Conservation (phyloP, 2,888 invertebrate species). For the Scaptomyza cyrtandrae region DNA sequence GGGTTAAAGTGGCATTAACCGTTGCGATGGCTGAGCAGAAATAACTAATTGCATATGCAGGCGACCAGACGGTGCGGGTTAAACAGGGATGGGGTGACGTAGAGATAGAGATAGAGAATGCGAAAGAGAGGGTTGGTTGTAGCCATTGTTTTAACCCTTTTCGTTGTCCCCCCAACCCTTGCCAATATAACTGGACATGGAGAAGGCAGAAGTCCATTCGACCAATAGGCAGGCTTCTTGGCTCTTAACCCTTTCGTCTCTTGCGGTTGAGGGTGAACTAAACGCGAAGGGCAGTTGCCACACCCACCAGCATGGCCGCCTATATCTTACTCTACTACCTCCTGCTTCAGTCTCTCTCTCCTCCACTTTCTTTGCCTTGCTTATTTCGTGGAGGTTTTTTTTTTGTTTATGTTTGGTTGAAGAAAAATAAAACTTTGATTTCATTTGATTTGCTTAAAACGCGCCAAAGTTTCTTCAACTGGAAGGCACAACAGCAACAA, state of each 20-base stretch:
- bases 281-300: conserved; percentile 20
- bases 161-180: conserved; percentile 39
- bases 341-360: not conserved
- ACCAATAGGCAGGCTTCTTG: conserved; percentile 40
- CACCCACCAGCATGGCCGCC: conserved; percentile 30
- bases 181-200: conserved; percentile 35
- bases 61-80: conserved; percentile 5
- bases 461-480: conserved; percentile 80
- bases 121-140: conserved; percentile 16
- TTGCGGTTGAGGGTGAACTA: conserved; percentile 28
- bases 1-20: conserved; percentile 1
- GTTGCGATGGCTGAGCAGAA: conserved; percentile 30
- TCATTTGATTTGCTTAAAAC: conserved; percentile 70
- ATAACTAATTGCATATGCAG: conserved; percentile 50
- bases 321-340: not conserved
- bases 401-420: conserved; percentile 22
- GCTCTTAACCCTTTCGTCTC: conserved; percentile 41
- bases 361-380: not conserved
- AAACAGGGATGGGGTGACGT: not conserved
- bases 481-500: conserved; percentile 58
- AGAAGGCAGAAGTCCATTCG: conserved; percentile 2
- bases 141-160: conserved; percentile 62
- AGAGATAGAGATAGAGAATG: not conserved
- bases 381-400: conserved; percentile 20
- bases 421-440: conserved; percentile 66